Evolutionary conservation across 92 coral and sea anemone genomes (phyloP).

Genomic region (Bergia puertoricense): DNA sequence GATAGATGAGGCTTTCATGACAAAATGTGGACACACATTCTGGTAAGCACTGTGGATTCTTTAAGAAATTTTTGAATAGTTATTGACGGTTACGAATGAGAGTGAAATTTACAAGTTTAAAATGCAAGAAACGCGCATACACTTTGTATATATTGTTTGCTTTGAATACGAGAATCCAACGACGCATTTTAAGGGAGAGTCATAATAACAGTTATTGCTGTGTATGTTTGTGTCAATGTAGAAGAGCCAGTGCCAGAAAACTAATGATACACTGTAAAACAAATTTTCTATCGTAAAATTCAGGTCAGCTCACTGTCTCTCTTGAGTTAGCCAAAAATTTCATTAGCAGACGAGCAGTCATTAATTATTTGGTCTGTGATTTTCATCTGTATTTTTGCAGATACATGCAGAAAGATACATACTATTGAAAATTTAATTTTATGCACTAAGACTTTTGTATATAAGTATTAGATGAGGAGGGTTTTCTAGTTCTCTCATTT

Average conservation of each 20-base stretch:
- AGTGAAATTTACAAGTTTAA: neutral
- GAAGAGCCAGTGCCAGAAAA: neutral
- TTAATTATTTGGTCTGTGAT: no score
- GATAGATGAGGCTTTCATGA: constrained; percentile 97
- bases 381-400: no score
- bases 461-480: no score
- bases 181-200: neutral
- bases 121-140: neutral
- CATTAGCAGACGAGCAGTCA: no score
- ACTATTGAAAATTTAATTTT: no score
- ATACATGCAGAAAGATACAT: no score
- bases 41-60: constrained; percentile 66
- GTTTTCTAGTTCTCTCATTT: no score
- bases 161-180: neutral
- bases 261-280: neutral
- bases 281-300: neutral
- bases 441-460: no score
- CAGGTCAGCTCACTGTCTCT: no score
- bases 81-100: neutral
- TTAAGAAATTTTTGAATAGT: neutral
- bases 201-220: neutral
- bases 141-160: no score
- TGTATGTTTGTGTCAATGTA: neutral
- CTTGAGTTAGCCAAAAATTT: no score
- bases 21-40: constrained; percentile 98